Percentiles rank a stretch among this genome's conserved stretches.
Conservation (phyloP, 2,113 vertebrate species). For the Capreolus pygargus region DNA sequence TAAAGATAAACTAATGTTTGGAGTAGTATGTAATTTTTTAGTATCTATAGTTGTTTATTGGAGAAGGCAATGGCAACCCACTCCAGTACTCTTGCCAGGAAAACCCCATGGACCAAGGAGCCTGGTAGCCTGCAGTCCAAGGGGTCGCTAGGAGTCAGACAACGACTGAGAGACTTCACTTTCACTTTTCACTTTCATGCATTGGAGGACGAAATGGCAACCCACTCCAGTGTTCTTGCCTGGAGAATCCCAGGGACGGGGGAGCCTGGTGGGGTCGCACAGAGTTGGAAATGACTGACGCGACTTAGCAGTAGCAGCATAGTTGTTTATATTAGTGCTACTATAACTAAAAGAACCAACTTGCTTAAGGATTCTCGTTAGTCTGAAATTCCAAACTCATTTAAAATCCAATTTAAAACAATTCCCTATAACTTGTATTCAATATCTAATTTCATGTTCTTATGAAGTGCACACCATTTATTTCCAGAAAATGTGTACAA, state of each 20-base stretch:
- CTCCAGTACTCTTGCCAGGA: background rate
- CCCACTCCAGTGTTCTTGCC: background rate
- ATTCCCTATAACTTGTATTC: background rate
- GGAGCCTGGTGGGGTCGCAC: accelerated
- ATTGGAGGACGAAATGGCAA: background rate
- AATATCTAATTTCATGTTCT: background rate
- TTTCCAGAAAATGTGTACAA: background rate
- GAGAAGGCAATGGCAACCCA: background rate
- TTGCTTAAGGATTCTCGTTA: background rate
- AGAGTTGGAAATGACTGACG: background rate
- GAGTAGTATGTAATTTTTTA: background rate
- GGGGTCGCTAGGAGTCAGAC: background rate
- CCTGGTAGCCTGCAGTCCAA: background rate
- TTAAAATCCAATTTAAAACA: background rate
- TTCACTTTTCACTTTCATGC: background rate
- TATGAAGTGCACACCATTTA: background rate
- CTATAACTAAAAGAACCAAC: background rate
- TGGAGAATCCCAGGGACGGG: background rate
- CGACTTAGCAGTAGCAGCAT: background rate
- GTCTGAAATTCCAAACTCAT: background rate
- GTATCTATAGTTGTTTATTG: background rate
- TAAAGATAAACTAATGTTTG: background rate
- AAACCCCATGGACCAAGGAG: background rate
- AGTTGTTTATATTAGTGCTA: background rate
- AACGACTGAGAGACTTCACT: background rate